Percentiles rank a stretch among this genome's conserved stretches.
phyloP scores from a whole-genome alignment of 2,113 vertebrate species.

The Brachirus orientalis region DNA sequence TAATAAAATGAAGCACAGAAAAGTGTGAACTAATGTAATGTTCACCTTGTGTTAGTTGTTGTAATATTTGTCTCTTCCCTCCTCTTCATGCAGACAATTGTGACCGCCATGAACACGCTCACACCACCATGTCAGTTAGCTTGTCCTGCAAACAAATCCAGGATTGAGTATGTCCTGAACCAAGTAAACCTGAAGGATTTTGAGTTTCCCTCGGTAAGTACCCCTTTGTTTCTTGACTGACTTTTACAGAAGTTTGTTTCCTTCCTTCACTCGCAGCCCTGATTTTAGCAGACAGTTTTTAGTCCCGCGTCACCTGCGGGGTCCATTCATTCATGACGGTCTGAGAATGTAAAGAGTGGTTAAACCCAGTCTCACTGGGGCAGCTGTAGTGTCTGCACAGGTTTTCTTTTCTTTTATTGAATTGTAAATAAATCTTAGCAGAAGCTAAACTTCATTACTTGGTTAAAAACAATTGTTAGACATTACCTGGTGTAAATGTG shows the following conservation, averaged over 20 bases:
- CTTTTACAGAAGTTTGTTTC: background rate
- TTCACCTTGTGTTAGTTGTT: background rate
- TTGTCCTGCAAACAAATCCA: conserved; percentile 91
- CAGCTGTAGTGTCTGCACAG: too few species aligned
- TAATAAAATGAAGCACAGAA: too few species aligned
- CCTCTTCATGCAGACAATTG: conserved; percentile 87
- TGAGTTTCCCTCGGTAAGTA: conserved; percentile 93
- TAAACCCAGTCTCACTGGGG: too few species aligned
- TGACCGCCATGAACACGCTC: conserved; percentile 93
- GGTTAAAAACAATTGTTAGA: too few species aligned
- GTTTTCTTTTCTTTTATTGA: too few species aligned
- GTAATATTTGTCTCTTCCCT: conserved; percentile 3
- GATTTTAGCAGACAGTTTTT: too few species aligned
- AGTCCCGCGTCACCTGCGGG: background rate
- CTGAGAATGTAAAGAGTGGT: too few species aligned
- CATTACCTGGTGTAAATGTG: too few species aligned
- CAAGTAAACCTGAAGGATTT: conserved; percentile 94
- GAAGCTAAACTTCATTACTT: too few species aligned
- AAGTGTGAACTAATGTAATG: background rate
- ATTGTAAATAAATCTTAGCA: too few species aligned
- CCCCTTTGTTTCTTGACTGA: background rate
- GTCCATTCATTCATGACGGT: too few species aligned
- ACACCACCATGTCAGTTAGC: conserved; percentile 94
- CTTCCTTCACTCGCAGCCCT: too few species aligned
- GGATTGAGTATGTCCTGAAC: conserved; percentile 94